Evolutionary conservation across 2,888 invertebrate genomes (phyloP).

Genomic region (Nipponacmea schrenckii): DNA sequence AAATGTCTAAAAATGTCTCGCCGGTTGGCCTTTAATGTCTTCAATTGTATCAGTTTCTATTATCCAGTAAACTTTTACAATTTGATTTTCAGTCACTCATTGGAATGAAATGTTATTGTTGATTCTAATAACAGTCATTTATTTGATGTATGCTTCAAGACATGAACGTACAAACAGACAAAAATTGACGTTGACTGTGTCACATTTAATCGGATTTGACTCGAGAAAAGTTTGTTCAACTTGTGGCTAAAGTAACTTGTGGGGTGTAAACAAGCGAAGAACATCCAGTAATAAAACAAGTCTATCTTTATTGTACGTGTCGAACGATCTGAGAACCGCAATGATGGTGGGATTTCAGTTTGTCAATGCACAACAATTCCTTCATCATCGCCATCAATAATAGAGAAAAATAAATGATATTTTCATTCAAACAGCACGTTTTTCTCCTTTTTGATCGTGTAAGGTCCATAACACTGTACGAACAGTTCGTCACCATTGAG

Average conservation of each 20-base stretch:
- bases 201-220: background rate
- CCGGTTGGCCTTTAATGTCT: no score
- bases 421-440: background rate
- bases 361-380: slow-evolving; percentile 4
- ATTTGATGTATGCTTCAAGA: no score
- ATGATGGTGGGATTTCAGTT: background rate
- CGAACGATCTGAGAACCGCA: background rate
- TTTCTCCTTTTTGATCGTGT: background rate
- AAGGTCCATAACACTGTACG: background rate
- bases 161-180: no score
- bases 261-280: background rate
- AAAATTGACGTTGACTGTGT: background rate
- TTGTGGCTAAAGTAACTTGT: background rate
- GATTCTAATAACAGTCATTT: no score
- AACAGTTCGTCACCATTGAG: background rate
- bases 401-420: background rate
- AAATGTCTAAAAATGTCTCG: no score
- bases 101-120: no score
- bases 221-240: background rate
- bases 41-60: no score
- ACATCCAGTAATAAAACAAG: background rate
- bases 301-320: background rate
- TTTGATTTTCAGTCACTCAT: no score
- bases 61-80: no score
- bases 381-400: background rate